Percentiles rank a stretch among this genome's conserved stretches.
phyloP scores from a whole-genome alignment of 1,140 invertebrate species.

The Notospermus geniculatus region DNA sequence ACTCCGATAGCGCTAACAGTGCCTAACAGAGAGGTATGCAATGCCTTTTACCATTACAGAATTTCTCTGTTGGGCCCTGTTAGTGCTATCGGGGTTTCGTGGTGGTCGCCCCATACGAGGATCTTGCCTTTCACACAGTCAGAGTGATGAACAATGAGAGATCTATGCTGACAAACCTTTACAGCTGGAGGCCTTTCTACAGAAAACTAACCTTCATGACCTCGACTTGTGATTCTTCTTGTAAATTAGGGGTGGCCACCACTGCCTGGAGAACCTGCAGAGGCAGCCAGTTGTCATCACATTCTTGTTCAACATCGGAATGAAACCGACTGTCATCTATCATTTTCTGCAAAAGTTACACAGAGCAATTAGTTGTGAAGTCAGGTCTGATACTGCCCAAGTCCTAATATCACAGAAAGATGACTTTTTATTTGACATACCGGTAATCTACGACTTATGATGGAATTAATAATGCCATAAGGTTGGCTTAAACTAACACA shows the following conservation, averaged over 20 bases:
- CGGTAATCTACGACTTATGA: not conserved
- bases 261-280: constrained; percentile 83
- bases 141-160: no score
- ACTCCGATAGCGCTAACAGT: no score
- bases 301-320: constrained; percentile 80
- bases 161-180: no score
- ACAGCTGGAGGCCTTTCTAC: no score
- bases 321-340: constrained; percentile 87
- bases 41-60: no score
- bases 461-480: constrained; percentile 26
- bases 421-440: not conserved
- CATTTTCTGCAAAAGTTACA: constrained; percentile 69
- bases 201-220: constrained; percentile 63
- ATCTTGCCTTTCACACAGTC: no score
- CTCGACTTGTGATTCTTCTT: constrained; percentile 74
- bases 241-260: constrained; percentile 70
- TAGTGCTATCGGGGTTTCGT: no score
- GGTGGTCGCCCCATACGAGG: no score
- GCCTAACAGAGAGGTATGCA: no score
- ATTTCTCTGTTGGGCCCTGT: no score
- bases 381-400: not conserved
- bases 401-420: not conserved
- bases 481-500: not conserved
- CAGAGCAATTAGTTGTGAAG: not conserved
- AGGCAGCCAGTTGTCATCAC: constrained; percentile 86